phyloP scores from a whole-genome alignment of 2,888 invertebrate species.

The Drosophila lacicola region DNA sequence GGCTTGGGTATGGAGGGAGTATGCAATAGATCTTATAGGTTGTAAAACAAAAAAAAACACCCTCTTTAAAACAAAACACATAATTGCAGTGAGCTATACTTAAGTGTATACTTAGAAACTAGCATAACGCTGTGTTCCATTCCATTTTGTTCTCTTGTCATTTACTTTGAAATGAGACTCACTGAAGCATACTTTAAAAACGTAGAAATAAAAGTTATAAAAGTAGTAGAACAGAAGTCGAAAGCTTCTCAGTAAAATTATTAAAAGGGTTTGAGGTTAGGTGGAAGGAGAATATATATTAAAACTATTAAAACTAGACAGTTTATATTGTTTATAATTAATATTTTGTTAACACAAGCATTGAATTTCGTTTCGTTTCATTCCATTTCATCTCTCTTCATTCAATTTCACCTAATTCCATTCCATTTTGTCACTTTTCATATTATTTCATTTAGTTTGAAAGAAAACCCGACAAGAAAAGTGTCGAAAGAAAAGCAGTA shows the following conservation, averaged over 20 bases:
- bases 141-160: background rate
- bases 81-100: background rate
- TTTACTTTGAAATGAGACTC: too few species aligned
- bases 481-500: too few species aligned
- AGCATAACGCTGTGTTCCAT: background rate
- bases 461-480: too few species aligned
- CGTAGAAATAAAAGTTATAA: too few species aligned
- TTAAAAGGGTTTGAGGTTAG: too few species aligned
- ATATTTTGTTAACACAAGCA: background rate
- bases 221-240: too few species aligned
- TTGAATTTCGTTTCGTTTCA: background rate
- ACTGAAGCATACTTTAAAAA: too few species aligned
- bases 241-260: too few species aligned
- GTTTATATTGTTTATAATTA: background rate
- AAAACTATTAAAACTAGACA: background rate
- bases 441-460: too few species aligned
- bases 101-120: background rate
- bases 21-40: background rate
- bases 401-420: background rate
- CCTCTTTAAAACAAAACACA: background rate
- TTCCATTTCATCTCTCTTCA: constrained; percentile 10
- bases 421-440: background rate
- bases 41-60: background rate
- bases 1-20: too few species aligned
- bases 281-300: too few species aligned